phyloP scores from a whole-genome alignment of 2,888 invertebrate genomes.

The Phaonia tiefii region DNA sequence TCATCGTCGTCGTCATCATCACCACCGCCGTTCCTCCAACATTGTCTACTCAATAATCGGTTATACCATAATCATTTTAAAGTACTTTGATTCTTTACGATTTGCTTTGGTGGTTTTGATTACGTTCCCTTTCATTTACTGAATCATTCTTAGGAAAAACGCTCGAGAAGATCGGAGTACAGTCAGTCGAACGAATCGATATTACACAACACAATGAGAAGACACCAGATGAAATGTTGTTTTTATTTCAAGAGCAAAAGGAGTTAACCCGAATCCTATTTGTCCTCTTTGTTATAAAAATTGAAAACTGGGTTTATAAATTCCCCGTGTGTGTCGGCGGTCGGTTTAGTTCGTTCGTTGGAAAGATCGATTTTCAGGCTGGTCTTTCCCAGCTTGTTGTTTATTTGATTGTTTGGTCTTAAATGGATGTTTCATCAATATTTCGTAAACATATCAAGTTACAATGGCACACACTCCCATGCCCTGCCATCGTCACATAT shows the following conservation, averaged over 20 bases:
- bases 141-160: constrained; percentile 15
- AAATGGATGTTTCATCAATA: constrained; percentile 63
- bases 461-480: constrained; percentile 50
- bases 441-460: constrained; percentile 66
- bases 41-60: constrained; percentile 31
- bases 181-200: constrained; percentile 57
- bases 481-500: constrained; percentile 6
- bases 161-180: neutral
- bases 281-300: constrained; percentile 12
- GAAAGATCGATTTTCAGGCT: constrained; percentile 37
- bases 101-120: constrained; percentile 63
- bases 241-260: constrained; percentile 64
- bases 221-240: constrained; percentile 58
- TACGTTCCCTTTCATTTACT: constrained; percentile 58
- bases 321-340: neutral
- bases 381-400: constrained; percentile 56
- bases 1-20: constrained; percentile 14
- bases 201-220: constrained; percentile 56
- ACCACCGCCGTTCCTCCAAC: constrained; percentile 12
- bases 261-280: constrained; percentile 53
- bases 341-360: neutral
- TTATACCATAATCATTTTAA: constrained; percentile 48
- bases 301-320: no score
- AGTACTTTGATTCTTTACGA: constrained; percentile 54
- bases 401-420: constrained; percentile 35